Percentiles rank a stretch among this genome's conserved stretches.
These are phyloP conservation scores for Perdita meconis DNA, from an alignment of 2,888 invertebrate genomes.

Conservation along the genomic window DNA sequence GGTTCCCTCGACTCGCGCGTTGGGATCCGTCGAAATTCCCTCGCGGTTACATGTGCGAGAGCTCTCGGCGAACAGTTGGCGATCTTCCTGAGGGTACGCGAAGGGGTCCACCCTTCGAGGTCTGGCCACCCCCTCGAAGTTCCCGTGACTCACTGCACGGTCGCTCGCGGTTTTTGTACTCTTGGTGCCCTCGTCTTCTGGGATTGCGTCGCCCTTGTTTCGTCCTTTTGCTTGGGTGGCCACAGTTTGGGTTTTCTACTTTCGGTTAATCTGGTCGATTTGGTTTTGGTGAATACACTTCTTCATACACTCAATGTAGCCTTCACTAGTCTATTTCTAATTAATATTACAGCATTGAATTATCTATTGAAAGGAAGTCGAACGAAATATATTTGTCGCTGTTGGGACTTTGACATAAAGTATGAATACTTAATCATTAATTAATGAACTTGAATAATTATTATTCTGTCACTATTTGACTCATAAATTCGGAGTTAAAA, in stretches of 20 bases:
- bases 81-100: conserved; percentile 44
- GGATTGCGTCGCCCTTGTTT: conserved; percentile 19
- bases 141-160: conserved; percentile 57
- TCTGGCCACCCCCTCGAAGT: conserved; percentile 32
- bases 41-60: conserved; percentile 79
- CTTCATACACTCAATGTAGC: too few species aligned
- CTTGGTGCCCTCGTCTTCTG: conserved; percentile 24
- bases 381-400: too few species aligned
- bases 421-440: too few species aligned
- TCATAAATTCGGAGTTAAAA: too few species aligned
- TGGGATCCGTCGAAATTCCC: conserved; percentile 77
- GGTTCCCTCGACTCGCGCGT: conserved; percentile 40
- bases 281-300: too few species aligned
- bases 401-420: too few species aligned
- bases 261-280: too few species aligned
- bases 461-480: too few species aligned
- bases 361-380: too few species aligned
- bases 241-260: not conserved
- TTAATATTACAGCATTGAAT: too few species aligned
- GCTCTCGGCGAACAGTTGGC: conserved; percentile 70
- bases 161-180: conserved; percentile 23
- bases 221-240: not conserved
- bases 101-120: conserved; percentile 57
- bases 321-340: too few species aligned
- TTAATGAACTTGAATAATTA: too few species aligned